Conservation (phyloP, 2,888 invertebrate genomes). For the Drosophila nr. fundita region DNA sequence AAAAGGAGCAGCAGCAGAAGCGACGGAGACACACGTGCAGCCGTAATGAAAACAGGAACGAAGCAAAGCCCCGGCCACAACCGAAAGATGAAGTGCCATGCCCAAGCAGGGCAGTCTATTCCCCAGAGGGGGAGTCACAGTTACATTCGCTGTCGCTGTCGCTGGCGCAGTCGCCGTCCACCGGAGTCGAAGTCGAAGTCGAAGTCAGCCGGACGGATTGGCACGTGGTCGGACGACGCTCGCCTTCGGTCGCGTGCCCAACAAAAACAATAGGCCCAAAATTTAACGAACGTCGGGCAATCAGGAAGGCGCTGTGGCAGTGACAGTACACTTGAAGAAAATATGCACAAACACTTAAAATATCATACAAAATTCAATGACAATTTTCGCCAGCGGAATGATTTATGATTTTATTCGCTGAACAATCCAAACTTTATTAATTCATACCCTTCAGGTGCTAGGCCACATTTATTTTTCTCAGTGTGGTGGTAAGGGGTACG, state of each 20-base stretch:
- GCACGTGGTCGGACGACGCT: constrained; percentile 54
- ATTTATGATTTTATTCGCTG: too few relatives aligned
- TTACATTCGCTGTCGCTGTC: constrained; percentile 26
- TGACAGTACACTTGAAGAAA: not conserved
- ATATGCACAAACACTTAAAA: not conserved
- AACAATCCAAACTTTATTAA: too few relatives aligned
- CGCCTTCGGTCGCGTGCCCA: constrained; percentile 76
- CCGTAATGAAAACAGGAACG: constrained; percentile 71
- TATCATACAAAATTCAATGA: not conserved
- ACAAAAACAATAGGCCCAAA: constrained; percentile 75
- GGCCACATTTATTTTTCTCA: not conserved
- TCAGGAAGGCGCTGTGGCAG: constrained; percentile 55
- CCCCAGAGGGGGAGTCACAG: constrained; percentile 49
- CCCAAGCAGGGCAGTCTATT: constrained; percentile 11
- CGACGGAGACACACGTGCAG: constrained; percentile 57
- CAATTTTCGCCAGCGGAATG: not conserved
- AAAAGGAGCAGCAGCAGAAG: constrained; percentile 51
- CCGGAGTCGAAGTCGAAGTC: constrained; percentile 56
- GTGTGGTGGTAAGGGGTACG: not conserved
- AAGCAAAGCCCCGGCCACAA: constrained; percentile 38
- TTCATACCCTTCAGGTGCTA: too few relatives aligned
- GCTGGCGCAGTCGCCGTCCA: constrained; percentile 56
- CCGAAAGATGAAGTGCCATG: constrained; percentile 41
- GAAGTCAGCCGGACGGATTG: constrained; percentile 55
- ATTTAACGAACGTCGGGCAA: constrained; percentile 61